phyloP scores from a whole-genome alignment of 2,888 invertebrate genomes.

The Automeris io region DNA sequence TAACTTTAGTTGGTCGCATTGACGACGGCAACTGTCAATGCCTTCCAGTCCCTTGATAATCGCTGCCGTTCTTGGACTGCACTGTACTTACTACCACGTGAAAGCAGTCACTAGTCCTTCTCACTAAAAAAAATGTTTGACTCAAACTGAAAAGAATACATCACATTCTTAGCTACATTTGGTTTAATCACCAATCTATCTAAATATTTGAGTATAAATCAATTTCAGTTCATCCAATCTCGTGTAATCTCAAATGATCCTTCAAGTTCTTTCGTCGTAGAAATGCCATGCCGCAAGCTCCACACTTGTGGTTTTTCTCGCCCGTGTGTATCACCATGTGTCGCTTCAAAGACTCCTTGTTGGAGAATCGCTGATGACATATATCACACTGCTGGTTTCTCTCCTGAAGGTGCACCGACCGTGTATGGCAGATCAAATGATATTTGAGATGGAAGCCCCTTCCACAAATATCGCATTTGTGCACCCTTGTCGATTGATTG shows the following conservation, averaged over 20 bases:
- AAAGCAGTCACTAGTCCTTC: no score
- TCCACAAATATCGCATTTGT: conserved; percentile 64
- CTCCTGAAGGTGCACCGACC: conserved; percentile 65
- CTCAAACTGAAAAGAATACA: no score
- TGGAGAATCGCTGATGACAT: conserved; percentile 71
- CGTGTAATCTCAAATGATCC: conserved; percentile 61
- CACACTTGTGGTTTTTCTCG: conserved; percentile 74
- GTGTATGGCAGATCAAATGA: conserved; percentile 60
- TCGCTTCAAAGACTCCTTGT: conserved; percentile 72
- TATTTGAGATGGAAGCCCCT: conserved; percentile 63
- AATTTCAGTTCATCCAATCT: conserved; percentile 25
- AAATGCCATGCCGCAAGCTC: conserved; percentile 70
- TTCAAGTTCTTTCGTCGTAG: conserved; percentile 63
- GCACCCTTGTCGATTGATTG: conserved; percentile 61
- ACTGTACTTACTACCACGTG: no score
- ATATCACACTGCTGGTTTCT: conserved; percentile 72
- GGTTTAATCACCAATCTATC: neutral
- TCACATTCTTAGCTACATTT: no score
- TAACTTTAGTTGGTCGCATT: no score
- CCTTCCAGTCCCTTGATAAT: no score
- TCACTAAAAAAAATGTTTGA: no score
- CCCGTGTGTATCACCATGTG: conserved; percentile 77
- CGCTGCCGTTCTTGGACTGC: no score
- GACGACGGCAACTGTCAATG: no score
- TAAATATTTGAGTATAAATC: neutral